Base-by-base conservation (phyloP, 2,113 vertebrate genomes). In the Ctenodactylus gundi region DNA sequence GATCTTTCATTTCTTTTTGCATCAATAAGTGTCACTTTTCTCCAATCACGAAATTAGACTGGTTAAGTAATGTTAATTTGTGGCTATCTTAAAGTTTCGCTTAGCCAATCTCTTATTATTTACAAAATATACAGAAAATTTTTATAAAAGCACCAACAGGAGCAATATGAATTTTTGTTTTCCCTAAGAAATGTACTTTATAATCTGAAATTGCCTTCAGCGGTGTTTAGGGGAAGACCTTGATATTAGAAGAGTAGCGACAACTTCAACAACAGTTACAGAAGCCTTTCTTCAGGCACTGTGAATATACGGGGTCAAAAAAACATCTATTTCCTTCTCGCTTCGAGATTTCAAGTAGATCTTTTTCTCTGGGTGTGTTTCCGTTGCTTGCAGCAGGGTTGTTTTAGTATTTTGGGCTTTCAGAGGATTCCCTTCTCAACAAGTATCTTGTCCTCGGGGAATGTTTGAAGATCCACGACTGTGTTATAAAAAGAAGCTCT, bases 41-140 rank as follows among this genome's bases (percentile, higher is more conserved):
- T 78, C 70, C 90, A 96, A 90, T 86, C 0, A 87, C 12, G 94
- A 96, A 96, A 84, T 91, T 81, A 94, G 53, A 21, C 1, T 84
- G 46, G 31, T 91, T 96, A 97, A 97, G 93, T 95, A 97, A 96
- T 88, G 53, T 23, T 97, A 93, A 96, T 97, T 97, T 96, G 65
- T 13, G 80, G 11, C 89, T 95, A 2, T 86, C 31, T 94, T 75
- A 67, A 21, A 94, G 0, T 94, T 91, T 64, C 57, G 31, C 46
- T 97, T 7, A 95, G 91, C 76, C 25, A 91, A 65, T n/a, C 94
- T 96, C 97, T 97, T 96, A 90, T 64, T 89, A 75, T 96, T 96
- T 96, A 46, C 95, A 90, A 91, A 97, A 49, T 77, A 97, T 96
- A 95, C 95, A 84, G 93, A 88, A 86, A 97, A 96, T 97, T 97